These are phyloP conservation scores for Pogoniulus pusillus DNA, from an alignment of 2,797 vertebrate species.

Conservation along the genomic window DNA sequence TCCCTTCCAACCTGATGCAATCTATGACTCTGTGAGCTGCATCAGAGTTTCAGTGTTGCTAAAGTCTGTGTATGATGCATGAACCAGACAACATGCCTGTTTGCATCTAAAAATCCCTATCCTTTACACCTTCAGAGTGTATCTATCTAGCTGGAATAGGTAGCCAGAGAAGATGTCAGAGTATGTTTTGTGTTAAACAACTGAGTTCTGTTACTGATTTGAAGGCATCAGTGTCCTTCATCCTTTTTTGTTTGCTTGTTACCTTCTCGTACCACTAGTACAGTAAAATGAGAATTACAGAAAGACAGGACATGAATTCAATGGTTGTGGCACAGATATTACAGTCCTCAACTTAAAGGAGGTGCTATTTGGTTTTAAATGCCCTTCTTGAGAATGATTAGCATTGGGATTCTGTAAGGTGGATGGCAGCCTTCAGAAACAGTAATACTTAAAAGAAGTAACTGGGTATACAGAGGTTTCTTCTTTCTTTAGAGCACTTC, in stretches of 20 bases:
- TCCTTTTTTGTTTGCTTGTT: background rate
- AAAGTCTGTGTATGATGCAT: background rate
- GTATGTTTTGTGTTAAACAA: background rate
- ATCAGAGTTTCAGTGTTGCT: background rate
- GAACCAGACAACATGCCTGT: background rate
- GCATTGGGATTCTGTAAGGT: background rate
- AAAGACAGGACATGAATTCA: background rate
- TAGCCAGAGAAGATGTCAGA: background rate
- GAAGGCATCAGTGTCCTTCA: background rate
- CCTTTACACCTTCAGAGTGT: background rate
- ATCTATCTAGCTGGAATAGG: background rate
- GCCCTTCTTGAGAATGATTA: background rate
- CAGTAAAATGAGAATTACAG: background rate
- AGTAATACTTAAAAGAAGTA: background rate
- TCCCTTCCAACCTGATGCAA: too few relatives aligned
- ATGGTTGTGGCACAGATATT: background rate
- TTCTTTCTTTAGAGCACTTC: background rate
- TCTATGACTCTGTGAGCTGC: too few relatives aligned
- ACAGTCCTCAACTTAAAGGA: background rate
- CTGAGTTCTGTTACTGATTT: background rate
- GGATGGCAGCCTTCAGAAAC: background rate
- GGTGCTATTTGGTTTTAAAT: background rate
- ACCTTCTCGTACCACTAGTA: background rate
- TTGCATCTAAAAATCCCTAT: background rate
- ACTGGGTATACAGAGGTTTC: background rate